These are phyloP conservation scores for Netta rufina DNA, from an alignment of 2,797 vertebrate species.

Conservation along the genomic window DNA sequence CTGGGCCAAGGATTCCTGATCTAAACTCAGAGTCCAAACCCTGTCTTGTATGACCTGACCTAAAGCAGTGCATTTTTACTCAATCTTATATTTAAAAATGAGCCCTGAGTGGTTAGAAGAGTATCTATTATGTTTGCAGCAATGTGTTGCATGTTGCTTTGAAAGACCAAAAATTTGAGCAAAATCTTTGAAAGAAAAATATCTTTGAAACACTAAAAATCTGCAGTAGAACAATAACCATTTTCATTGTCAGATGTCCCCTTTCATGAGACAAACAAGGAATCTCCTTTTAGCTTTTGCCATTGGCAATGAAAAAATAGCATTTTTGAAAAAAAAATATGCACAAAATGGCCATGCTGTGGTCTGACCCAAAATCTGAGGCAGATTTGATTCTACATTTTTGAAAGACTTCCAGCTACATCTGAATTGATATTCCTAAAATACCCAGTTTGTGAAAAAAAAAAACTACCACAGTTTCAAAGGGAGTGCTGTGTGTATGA, in stretches of 20 bases:
- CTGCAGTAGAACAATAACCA: slow-evolving; percentile 15
- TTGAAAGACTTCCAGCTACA: slow-evolving; percentile 49
- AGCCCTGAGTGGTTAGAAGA: not conserved
- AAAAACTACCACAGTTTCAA: not conserved
- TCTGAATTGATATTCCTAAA: slow-evolving; percentile 53
- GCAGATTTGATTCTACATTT: slow-evolving; percentile 56
- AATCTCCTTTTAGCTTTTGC: slow-evolving; percentile 45
- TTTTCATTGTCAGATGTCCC: slow-evolving; percentile 38
- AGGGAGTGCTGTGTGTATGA: not conserved
- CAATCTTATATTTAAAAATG: not conserved
- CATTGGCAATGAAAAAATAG: slow-evolving; percentile 25
- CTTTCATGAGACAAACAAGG: slow-evolving; percentile 56
- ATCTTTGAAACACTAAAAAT: slow-evolving; percentile 25
- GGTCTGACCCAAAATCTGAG: slow-evolving; percentile 21
- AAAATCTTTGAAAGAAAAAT: slow-evolving; percentile 51
- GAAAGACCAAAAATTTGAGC: not conserved
- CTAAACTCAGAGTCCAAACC: not conserved
- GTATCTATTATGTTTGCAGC: not conserved
- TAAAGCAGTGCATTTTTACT: not conserved
- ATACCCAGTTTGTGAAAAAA: not conserved
- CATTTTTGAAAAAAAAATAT: slow-evolving; percentile 45
- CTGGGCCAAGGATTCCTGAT: not conserved
- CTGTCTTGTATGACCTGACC: not conserved
- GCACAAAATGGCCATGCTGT: slow-evolving; percentile 34
- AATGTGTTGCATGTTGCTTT: not conserved